Conservation (phyloP, 2,113 vertebrate species). For the Oryzias melastigma region DNA sequence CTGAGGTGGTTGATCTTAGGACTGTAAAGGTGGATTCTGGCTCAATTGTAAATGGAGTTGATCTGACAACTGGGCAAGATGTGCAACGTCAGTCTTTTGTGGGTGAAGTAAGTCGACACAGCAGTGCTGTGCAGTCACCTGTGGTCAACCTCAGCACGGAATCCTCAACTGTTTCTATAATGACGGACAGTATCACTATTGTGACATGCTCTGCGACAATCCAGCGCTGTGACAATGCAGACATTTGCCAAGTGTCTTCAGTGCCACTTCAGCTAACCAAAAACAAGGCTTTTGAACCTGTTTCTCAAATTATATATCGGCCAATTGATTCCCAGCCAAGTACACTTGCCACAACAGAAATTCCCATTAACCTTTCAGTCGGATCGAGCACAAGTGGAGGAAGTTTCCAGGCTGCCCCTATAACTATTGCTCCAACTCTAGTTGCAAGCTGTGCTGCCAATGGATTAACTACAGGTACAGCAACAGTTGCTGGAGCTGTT, state of each 20-base stretch:
- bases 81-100: slow-evolving; percentile 76
- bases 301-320: slow-evolving; percentile 78
- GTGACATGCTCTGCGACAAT: slow-evolving; percentile 83
- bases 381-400: slow-evolving; percentile 74
- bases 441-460: slow-evolving; percentile 59
- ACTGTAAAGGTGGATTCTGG: slow-evolving; percentile 84
- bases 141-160: slow-evolving; percentile 91
- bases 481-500: slow-evolving; percentile 84
- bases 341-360: slow-evolving; percentile 77
- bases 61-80: slow-evolving; percentile 80
- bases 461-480: slow-evolving; percentile 79
- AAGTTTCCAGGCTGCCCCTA: slow-evolving; percentile 75
- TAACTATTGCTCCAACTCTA: slow-evolving; percentile 78
- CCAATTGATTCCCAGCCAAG: slow-evolving; percentile 74
- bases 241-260: slow-evolving; percentile 73
- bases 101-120: slow-evolving; percentile 78
- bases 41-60: slow-evolving; percentile 78
- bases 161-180: slow-evolving; percentile 78
- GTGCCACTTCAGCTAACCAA: slow-evolving; percentile 88
- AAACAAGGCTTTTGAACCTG: slow-evolving; percentile 83
- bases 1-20: slow-evolving; percentile 91
- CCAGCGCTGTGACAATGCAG: slow-evolving; percentile 68
- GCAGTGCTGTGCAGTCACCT: slow-evolving; percentile 88
- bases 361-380: slow-evolving; percentile 91
- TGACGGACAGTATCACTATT: slow-evolving; percentile 80